Conservation (phyloP, 2,113 vertebrate species). For the Siphamia tubifer region DNA sequence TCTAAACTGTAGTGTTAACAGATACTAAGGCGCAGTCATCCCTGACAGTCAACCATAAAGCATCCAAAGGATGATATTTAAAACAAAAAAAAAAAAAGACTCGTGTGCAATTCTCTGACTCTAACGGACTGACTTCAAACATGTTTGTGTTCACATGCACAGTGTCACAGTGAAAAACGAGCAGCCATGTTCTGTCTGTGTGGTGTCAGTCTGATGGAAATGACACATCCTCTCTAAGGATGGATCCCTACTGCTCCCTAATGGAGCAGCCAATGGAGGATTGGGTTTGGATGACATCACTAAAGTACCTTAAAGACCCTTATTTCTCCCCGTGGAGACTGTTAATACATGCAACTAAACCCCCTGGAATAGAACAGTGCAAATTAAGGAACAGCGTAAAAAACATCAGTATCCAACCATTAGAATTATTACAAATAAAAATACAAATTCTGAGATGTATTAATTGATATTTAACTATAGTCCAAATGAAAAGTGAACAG, state of each 20-base stretch:
- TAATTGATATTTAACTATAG: not conserved
- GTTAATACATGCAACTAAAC: not conserved
- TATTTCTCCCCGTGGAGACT: not conserved
- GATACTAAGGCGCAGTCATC: slow-evolving; percentile 14
- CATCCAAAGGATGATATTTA: slow-evolving; percentile 4
- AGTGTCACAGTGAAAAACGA: not conserved
- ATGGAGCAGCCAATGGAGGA: slow-evolving; percentile 17
- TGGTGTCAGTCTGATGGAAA: not conserved
- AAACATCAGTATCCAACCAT: no score
- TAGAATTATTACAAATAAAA: not conserved
- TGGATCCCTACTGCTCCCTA: not conserved
- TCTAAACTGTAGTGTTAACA: not conserved
- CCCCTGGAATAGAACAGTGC: not conserved
- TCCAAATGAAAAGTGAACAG: not conserved
- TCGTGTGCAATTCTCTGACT: not conserved
- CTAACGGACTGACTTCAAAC: no score
- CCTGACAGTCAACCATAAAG: not conserved
- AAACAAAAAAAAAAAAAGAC: no score
- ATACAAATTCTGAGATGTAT: not conserved
- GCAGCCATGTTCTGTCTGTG: not conserved
- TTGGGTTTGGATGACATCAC: slow-evolving; percentile 23
- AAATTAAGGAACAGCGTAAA: no score
- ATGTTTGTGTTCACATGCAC: not conserved
- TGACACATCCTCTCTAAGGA: not conserved
- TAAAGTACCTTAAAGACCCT: not conserved